Base-by-base conservation (phyloP, 2,113 vertebrate species). In the Calyptomena viridis region DNA sequence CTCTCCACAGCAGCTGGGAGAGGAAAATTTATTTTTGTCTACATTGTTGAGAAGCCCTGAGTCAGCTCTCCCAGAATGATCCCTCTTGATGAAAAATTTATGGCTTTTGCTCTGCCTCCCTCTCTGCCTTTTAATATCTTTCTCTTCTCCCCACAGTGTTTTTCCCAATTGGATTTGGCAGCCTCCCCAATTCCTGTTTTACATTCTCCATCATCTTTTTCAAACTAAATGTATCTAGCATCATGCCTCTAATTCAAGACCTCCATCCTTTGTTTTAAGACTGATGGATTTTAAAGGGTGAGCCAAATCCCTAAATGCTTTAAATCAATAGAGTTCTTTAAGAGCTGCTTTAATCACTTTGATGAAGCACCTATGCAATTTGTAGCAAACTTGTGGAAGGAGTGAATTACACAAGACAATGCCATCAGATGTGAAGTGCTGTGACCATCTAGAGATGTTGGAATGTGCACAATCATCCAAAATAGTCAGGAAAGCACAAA, bases 21-120 rank as follows among this genome's bases (percentile, higher is more conserved):
- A 86, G 56, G 27, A 86, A 74, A 62, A 96, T 94, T 95, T 92
- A 93, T 89, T 90, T 96, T 90, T 92, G 68, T 56, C 93, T 90
- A 47, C 27, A 28, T 44, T 90, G 35, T 30, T 63, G 60, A 96
- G 89, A 94, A 96, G 35, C 33, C 72, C 93, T 92, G 80, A 96
- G 86, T 96, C 95, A 97, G 92, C 86, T 93, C 68, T 78, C 64
- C 47, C 89, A 67, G 76, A 93, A 84, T n/a, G 60, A 95, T 95
- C 47, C 56, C 44, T 96, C 89, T 78, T 75, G 76, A 92, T 94
- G 83, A 93, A 95, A 96, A 92, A 95, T 93, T 35, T 78, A 93
- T 9, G 11, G 60, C 52, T 90, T 90, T 84, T 81, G 73, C 35
- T 67, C 52, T 89, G 73, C 52, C 55, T 84, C 35, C 5, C 21